phyloP scores from a whole-genome alignment of 2,888 invertebrate genomes.

The Helicoverpa assulta region DNA sequence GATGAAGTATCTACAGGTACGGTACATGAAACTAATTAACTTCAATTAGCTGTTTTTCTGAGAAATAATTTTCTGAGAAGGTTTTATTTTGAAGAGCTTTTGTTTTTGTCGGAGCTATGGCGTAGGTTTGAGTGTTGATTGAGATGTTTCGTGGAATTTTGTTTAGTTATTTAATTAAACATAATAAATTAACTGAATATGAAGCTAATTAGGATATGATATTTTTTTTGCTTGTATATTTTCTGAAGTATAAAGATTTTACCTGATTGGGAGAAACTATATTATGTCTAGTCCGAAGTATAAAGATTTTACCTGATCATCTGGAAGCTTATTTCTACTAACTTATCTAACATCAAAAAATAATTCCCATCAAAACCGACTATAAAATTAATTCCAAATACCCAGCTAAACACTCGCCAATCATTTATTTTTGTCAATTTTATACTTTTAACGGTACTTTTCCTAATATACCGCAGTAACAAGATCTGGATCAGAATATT shows the following conservation, averaged over 20 bases:
- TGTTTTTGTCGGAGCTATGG: not conserved
- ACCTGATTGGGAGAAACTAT: too few species aligned
- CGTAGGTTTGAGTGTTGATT: not conserved
- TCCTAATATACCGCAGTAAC: not conserved
- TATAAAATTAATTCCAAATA: too few species aligned
- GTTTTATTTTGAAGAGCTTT: not conserved
- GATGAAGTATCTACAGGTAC: conserved; percentile 95
- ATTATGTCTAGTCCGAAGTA: too few species aligned
- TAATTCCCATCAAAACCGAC: too few species aligned
- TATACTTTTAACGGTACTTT: not conserved
- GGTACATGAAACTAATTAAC: not conserved
- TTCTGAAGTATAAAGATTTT: too few species aligned
- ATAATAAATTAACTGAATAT: not conserved
- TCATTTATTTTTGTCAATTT: too few species aligned
- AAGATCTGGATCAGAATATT: not conserved
- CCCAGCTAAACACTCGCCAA: too few species aligned
- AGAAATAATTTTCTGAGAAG: not conserved
- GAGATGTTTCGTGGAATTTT: not conserved
- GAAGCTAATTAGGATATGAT: too few species aligned
- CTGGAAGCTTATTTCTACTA: too few species aligned
- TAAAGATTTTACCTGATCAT: too few species aligned
- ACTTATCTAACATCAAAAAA: too few species aligned
- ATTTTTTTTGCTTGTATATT: too few species aligned
- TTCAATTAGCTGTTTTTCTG: not conserved
- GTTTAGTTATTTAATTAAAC: not conserved